These are phyloP conservation scores for Himalopsyche japonica DNA, from an alignment of 2,888 invertebrate species.

Conservation along the genomic window DNA sequence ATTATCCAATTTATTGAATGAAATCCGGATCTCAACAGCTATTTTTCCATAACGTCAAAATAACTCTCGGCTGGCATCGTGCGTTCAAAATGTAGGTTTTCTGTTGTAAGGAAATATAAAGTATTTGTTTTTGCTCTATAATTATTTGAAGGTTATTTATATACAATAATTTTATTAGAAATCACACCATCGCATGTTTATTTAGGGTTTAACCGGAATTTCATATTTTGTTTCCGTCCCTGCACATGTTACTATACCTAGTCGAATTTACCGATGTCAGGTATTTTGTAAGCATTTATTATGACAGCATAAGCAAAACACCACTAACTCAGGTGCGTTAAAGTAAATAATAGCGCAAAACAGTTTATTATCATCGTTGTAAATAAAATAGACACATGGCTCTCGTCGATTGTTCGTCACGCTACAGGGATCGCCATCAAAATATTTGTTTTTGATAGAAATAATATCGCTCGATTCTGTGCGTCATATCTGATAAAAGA, in stretches of 20 bases:
- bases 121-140: background rate
- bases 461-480: background rate
- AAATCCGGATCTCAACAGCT: background rate
- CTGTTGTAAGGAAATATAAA: background rate
- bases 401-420: background rate
- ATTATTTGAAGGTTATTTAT: background rate
- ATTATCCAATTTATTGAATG: background rate
- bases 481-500: background rate
- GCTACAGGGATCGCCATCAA: background rate
- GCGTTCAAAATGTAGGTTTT: background rate
- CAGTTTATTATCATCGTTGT: background rate
- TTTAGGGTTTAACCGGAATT: background rate
- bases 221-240: background rate
- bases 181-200: background rate
- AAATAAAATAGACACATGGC: background rate
- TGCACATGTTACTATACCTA: background rate
- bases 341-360: too few relatives aligned
- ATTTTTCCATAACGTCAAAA: background rate
- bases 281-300: background rate
- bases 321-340: background rate
- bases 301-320: background rate
- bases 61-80: background rate
- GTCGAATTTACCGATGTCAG: background rate
- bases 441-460: background rate
- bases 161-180: background rate